Conservation (phyloP, 2,113 vertebrate genomes). For the Hipposideros armiger region DNA sequence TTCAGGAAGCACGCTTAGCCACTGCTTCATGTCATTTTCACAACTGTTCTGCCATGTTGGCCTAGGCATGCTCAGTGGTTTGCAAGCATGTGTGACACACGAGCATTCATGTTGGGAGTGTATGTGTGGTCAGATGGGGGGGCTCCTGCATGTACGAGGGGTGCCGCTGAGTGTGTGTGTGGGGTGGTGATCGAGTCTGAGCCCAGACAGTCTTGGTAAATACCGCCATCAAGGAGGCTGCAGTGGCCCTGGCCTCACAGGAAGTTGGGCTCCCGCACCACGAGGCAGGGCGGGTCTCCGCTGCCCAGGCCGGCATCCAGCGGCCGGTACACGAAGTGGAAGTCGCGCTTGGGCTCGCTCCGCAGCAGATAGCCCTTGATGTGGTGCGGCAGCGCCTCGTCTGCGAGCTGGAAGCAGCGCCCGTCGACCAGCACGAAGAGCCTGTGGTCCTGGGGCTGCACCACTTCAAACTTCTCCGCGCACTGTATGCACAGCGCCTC, state of each 20-base stretch:
- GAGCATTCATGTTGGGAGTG: background rate
- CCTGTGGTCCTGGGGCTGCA: slow-evolving; percentile 85
- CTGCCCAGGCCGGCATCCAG: slow-evolving; percentile 73
- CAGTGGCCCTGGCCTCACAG: slow-evolving; percentile 44
- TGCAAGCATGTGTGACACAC: background rate
- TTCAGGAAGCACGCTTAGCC: background rate
- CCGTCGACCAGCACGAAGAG: slow-evolving; percentile 92
- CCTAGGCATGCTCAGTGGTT: background rate
- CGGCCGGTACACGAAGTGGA: slow-evolving; percentile 95
- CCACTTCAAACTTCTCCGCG: slow-evolving; percentile 93
- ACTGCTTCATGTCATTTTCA: background rate
- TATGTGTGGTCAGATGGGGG: background rate
- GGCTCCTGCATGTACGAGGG: background rate
- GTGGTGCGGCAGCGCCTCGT: slow-evolving; percentile 91
- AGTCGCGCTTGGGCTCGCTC: slow-evolving; percentile 90
- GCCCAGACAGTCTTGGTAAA: background rate
- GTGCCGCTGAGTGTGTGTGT: background rate
- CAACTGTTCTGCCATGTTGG: background rate
- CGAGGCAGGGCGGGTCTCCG: slow-evolving; percentile 72
- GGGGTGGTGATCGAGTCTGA: background rate
- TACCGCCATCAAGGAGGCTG: background rate
- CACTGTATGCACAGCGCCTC: slow-evolving; percentile 92
- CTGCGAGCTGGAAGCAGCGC: slow-evolving; percentile 87
- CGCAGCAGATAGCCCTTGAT: slow-evolving; percentile 93
- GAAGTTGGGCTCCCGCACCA: slow-evolving; percentile 87